A percentile compares a stretch with the other conserved stretches of the same genome.
Evolutionary conservation across 2,888 invertebrate genomes (phyloP).

Genomic region (Orchestes rusci): DNA sequence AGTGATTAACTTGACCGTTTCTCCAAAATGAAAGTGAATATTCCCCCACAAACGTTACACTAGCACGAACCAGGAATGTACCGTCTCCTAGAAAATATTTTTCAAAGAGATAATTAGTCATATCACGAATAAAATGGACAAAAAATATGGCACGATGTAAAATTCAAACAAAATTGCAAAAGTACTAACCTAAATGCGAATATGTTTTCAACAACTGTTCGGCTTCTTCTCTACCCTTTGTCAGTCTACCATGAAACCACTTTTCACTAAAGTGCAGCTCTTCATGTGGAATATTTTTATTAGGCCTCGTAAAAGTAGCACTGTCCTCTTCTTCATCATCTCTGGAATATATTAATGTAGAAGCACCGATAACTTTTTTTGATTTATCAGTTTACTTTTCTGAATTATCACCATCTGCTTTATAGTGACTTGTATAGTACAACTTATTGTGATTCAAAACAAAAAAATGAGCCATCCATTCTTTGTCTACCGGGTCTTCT

Average conservation of each 20-base stretch:
- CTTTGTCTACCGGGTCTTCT: conserved; percentile 81
- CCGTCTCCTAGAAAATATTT: conserved; percentile 58
- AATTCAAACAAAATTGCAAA: background rate
- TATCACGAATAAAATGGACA: background rate
- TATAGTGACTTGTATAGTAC: conserved; percentile 70
- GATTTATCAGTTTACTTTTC: conserved; percentile 13
- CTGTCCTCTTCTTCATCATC: conserved; percentile 41
- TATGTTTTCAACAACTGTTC: conserved; percentile 70
- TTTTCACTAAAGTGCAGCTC: conserved; percentile 87
- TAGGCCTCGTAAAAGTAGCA: conserved; percentile 46
- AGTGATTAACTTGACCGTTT: conserved; percentile 83
- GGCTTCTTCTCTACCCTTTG: conserved; percentile 73
- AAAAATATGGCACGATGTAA: too few species aligned
- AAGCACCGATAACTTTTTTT: background rate
- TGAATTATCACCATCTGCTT: conserved; percentile 26
- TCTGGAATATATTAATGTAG: conserved; percentile 13
- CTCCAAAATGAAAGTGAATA: conserved; percentile 94
- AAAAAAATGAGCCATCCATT: conserved; percentile 92
- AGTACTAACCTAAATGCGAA: conserved; percentile 54
- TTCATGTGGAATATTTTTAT: conserved; percentile 67
- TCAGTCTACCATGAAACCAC: conserved; percentile 88
- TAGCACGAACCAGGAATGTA: conserved; percentile 86
- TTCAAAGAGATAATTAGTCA: background rate
- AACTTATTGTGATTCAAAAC: conserved; percentile 83
- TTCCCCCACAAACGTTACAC: conserved; percentile 93